Evolutionary conservation across 2,797 vertebrate genomes (phyloP).

Genomic region (Enteromius thamalakanensis): DNA sequence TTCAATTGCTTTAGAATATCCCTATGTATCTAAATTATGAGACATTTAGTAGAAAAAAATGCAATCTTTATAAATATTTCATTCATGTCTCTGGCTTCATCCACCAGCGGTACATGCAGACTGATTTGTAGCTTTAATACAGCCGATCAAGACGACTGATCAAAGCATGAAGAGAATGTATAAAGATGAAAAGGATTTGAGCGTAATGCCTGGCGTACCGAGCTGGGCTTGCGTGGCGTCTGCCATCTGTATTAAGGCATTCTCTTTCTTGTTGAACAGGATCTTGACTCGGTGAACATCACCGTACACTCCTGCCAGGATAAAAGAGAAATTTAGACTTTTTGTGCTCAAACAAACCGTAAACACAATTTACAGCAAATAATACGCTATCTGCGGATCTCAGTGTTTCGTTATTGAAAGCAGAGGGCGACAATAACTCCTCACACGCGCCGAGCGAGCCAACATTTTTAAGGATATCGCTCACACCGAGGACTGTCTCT

Average conservation of each 20-base stretch:
- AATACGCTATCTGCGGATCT: constrained; percentile 18
- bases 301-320: constrained; percentile 85
- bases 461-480: constrained; percentile 35
- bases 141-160: neutral
- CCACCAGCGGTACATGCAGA: neutral
- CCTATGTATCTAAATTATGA: neutral
- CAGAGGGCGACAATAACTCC: neutral
- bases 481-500: constrained; percentile 27
- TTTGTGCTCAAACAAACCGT: neutral
- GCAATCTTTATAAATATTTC: constrained; percentile 3
- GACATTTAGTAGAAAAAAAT: neutral
- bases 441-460: neutral
- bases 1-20: neutral
- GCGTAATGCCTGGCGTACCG: constrained; percentile 72
- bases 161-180: neutral
- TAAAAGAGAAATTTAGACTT: constrained; percentile 4
- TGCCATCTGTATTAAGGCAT: constrained; percentile 92
- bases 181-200: constrained; percentile 31
- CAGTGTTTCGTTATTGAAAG: constrained; percentile 19
- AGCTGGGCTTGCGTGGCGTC: constrained; percentile 88
- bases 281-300: constrained; percentile 94
- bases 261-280: constrained; percentile 91
- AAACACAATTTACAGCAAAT: constrained; percentile 27
- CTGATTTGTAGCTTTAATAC: neutral
- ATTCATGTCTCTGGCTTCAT: neutral